These are phyloP conservation scores for Oscheius onirici DNA, from an alignment of 2,888 invertebrate genomes.

Conservation along the genomic window DNA sequence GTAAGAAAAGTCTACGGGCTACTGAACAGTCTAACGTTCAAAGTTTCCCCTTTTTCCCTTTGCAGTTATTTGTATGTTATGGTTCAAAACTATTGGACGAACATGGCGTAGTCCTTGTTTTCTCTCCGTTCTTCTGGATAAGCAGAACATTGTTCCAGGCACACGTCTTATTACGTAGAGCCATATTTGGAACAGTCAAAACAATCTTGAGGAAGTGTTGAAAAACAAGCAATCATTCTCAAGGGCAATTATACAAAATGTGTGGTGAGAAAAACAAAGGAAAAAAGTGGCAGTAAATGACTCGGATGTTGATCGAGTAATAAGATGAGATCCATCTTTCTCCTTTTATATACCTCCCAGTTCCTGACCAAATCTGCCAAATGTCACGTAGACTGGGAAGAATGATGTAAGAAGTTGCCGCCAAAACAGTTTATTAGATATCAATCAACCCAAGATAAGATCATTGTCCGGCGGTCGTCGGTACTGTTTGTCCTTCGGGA, in stretches of 20 bases:
- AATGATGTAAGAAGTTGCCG: constrained; percentile 14
- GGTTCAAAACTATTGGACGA: no score
- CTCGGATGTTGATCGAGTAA: background rate
- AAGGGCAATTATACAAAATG: background rate
- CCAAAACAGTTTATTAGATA: constrained; percentile 15
- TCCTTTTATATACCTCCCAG: background rate
- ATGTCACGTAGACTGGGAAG: constrained; percentile 23
- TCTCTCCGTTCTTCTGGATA: no score
- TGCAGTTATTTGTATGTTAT: no score
- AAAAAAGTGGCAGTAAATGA: background rate
- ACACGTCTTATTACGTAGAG: background rate
- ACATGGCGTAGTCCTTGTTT: no score
- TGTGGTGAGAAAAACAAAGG: background rate
- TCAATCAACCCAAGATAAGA: background rate
- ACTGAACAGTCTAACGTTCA: no score
- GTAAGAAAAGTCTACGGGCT: no score
- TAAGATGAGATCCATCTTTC: background rate
- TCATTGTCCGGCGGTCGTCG: constrained; percentile 4
- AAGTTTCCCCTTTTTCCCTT: no score
- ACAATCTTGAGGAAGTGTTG: background rate
- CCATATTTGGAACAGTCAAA: background rate
- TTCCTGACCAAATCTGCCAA: background rate
- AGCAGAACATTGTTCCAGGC: background rate
- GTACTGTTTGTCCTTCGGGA: background rate
- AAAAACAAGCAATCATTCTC: no score